Evolutionary conservation across 2,888 invertebrate species (phyloP), one percentile per base, ranked within the genome.

Genomic region (Nymphalis polychloros): DNA sequence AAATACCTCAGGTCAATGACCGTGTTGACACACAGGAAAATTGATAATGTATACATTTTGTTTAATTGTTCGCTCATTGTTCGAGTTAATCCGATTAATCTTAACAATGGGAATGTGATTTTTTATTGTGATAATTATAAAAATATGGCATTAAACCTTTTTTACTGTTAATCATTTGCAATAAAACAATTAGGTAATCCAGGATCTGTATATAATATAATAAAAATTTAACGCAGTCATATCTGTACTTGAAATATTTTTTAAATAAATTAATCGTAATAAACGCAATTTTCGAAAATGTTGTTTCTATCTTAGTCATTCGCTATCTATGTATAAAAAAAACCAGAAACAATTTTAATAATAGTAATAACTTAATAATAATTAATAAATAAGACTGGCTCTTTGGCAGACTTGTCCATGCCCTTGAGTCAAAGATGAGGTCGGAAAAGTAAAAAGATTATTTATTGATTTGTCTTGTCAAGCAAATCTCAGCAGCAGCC

Each of bases 11-110:
- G n/a, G 57, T 57, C 57, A 57, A 41, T 57, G 35, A 35, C 57
- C 57, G 10, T 41, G 35, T 57, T 57, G 57, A 57, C 41, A 57
- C 57, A 57, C 57, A 57, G 57, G 35, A 57, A 57, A 35, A 57
- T 57, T 35, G 19, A n/a, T 57, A 57, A 57, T 19, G 19, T 19
- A 27, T 41, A 19, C 41, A 35, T 57, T 57, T 41, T 57, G 35
- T 31, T 41, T 57, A 41, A 41, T 57, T 57, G 57, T 57, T 35
- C 1, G 13, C 31, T 41, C 35, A 57, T 41, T 41, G 57, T 57
- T 57, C 19, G 20, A 19, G 57, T 57, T 57, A 57, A 57, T 57
- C 57, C 57, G 57, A 57, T 35, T 53, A 35, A 19, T 57, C 41
- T 41, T 41, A 57, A 57, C 57, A 57, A 57, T 57, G 57, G n/a